Evolutionary conservation across 2,888 invertebrate species (phyloP).

Genomic region (Meloe dianella): DNA sequence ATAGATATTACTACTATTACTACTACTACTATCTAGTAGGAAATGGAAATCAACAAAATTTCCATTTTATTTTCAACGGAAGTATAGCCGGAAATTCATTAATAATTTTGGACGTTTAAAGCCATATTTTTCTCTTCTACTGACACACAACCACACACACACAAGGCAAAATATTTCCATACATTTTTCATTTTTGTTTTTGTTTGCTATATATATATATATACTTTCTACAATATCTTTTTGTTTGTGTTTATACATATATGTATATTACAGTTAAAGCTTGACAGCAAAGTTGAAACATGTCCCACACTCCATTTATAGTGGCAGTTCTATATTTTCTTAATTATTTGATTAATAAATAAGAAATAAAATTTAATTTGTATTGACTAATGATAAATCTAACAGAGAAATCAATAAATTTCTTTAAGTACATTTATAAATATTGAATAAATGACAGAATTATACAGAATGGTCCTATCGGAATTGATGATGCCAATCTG

Average conservation of each 20-base stretch:
- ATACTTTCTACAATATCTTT: slow-evolving; percentile 40
- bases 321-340: slow-evolving; percentile 51
- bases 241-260: not conserved
- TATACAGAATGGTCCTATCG: no score
- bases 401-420: slow-evolving; percentile 27
- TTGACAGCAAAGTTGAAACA: slow-evolving; percentile 53
- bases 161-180: slow-evolving; percentile 38
- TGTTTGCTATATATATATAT: slow-evolving; percentile 18
- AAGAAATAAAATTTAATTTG: not conserved
- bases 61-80: not conserved
- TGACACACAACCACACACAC: slow-evolving; percentile 13
- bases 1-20: not conserved
- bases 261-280: slow-evolving; percentile 56
- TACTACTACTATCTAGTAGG: no score
- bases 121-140: slow-evolving; percentile 35
- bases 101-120: slow-evolving; percentile 39
- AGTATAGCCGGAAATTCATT: not conserved
- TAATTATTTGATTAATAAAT: slow-evolving; percentile 13
- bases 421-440: not conserved
- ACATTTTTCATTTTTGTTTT: slow-evolving; percentile 13
- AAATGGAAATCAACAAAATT: not conserved
- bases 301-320: slow-evolving; percentile 42
- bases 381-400: not conserved
- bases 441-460: not conserved
- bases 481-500: no score